Conservation (phyloP, 2,888 invertebrate genomes). For the Apodemia mormo region DNA sequence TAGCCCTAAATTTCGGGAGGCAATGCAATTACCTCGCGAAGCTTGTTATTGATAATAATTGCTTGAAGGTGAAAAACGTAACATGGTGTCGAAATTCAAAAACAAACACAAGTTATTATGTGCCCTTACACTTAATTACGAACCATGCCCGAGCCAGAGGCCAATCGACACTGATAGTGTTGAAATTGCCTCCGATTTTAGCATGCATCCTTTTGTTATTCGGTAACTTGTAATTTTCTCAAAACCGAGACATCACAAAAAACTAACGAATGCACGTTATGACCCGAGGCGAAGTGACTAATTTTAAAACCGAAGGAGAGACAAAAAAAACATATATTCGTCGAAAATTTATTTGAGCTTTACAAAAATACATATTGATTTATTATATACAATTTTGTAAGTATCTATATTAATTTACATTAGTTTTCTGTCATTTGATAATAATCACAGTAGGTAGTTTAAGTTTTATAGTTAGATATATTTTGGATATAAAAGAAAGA, state of each 20-base stretch:
- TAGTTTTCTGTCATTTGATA: conserved; percentile 19
- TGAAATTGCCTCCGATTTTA: conserved; percentile 57
- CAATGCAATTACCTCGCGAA: conserved; percentile 13
- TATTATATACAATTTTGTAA: conserved; percentile 18
- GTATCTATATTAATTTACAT: conserved; percentile 6
- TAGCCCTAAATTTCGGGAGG: conserved; percentile 16
- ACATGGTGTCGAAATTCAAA: conserved; percentile 50
- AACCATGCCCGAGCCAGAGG: conserved; percentile 28
- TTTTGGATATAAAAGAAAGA: conserved; percentile 24
- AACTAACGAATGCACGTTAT: conserved; percentile 38
- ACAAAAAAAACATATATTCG: conserved; percentile 39
- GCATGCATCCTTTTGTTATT: conserved; percentile 47
- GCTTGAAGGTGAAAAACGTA: conserved; percentile 23
- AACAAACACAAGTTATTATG: conserved; percentile 75
- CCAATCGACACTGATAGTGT: conserved; percentile 53
- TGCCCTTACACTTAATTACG: conserved; percentile 50
- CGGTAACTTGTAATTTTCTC: conserved; percentile 62
- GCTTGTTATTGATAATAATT: conserved; percentile 41
- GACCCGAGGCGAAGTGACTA: conserved; percentile 3
- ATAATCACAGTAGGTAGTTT: conserved; percentile 35
- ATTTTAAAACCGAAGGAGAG: conserved; percentile 27
- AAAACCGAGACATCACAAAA: conserved; percentile 49
- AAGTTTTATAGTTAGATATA: conserved; percentile 20
- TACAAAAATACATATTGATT: conserved; percentile 60
- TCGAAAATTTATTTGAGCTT: conserved; percentile 58